Evolutionary conservation across 2,113 vertebrate genomes (phyloP), one percentile per base, ranked within the genome.

Genomic region (Siniperca chuatsi): DNA sequence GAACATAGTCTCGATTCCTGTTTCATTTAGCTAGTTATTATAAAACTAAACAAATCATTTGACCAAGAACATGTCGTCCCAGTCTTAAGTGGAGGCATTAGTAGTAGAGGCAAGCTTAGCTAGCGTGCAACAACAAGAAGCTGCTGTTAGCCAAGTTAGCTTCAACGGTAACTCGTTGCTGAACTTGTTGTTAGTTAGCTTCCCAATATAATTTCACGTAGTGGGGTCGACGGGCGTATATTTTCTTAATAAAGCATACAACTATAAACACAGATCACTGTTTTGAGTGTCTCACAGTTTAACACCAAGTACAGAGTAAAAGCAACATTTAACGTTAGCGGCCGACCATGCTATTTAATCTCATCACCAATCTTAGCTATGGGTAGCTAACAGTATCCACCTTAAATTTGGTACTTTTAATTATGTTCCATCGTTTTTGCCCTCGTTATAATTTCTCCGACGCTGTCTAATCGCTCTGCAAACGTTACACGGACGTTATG

Each of bases 71-170:
- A 50, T 61, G 48, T 76, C 70, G 82, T 79, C 40, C 76, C 40
- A 4, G 50, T 60, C 57, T 79, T 77, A 82, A 85, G 78, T 83
- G 75, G 50, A 65, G 80, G 81, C 75, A 55, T 79, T 87, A 90
- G 87, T 75, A 73, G 75, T 33, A 65, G 69, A 83, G 64, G 6
- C 64, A 57, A 88, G 91, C 86, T 89, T 88, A 91, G 94, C 92
- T 91, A 89, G 79, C 84, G 67, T 85, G 71, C 87, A 86, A 88
- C 79, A 89, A 90, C 81, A 88, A 93, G 90, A 89, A 84, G 89
- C 86, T 71, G 77, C 82, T 75, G 78, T 81, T 92, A 92, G 90
- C 92, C 55, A 64, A 77, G 81, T 90, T 93, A 93, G 93, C 93
- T 79, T 84, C 35, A 66, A 33, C 67, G 54, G 21, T 57, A 42